These are phyloP conservation scores for Eptesicus fuscus DNA, from an alignment of 2,113 vertebrate genomes.

Conservation along the genomic window DNA sequence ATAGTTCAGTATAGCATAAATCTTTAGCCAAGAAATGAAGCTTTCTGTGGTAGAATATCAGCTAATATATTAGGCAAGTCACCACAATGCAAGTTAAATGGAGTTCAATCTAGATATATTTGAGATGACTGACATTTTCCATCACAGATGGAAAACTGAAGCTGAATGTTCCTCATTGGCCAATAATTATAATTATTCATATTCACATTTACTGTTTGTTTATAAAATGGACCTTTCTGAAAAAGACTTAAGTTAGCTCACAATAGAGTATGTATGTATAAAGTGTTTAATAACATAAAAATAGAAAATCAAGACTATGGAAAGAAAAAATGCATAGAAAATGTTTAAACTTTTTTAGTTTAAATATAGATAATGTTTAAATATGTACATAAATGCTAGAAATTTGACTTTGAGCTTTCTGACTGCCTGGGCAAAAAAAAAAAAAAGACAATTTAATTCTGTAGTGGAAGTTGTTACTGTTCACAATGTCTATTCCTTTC, in stretches of 20 bases:
- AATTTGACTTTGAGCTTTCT: background rate
- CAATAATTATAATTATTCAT: background rate
- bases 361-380: background rate
- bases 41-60: background rate
- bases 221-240: background rate
- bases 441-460: background rate
- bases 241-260: conserved; percentile 3
- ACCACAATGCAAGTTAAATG: background rate
- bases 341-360: background rate
- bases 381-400: background rate
- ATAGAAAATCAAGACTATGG: background rate
- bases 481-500: background rate
- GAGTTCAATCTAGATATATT: background rate
- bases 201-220: background rate
- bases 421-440: background rate
- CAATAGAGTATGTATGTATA: background rate
- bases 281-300: conserved; percentile 25
- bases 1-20: background rate
- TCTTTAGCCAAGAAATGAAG: background rate
- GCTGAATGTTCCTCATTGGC: background rate
- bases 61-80: background rate
- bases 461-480: background rate
- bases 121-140: background rate
- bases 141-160: conserved; percentile 2
- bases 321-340: background rate